A percentile compares a stretch with the other conserved stretches of the same genome.
Conservation (phyloP, 2,888 invertebrate species). For the Lycia hirtaria region DNA sequence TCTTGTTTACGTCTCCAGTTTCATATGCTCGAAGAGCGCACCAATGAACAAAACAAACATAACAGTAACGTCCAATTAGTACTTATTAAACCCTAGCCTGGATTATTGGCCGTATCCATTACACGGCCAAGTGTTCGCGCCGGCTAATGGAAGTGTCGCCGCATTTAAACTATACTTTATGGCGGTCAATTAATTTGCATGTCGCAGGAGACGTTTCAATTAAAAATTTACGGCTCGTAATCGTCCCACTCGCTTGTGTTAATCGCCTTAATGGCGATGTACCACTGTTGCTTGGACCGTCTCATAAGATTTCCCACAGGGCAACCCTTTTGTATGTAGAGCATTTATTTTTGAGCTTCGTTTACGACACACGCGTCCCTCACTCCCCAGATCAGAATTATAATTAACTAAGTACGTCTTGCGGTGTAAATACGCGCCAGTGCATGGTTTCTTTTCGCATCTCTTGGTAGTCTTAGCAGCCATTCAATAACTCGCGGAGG, state of each 20-base stretch:
- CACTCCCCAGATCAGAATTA: constrained; percentile 22
- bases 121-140: constrained; percentile 35
- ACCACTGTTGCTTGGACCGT: constrained; percentile 34
- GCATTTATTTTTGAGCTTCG: constrained; percentile 41
- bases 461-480: not conserved
- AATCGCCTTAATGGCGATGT: constrained; percentile 66
- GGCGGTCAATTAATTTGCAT: constrained; percentile 67
- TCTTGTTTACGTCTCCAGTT: no score
- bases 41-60: constrained; percentile 5
- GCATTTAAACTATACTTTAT: constrained; percentile 50
- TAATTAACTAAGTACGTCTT: constrained; percentile 29
- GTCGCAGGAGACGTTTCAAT: constrained; percentile 61
- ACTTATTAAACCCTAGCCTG: constrained; percentile 20
- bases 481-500: constrained; percentile 10
- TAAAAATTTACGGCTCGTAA: constrained; percentile 59
- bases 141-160: constrained; percentile 50
- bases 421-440: constrained; percentile 17
- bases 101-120: constrained; percentile 33
- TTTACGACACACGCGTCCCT: constrained; percentile 28
- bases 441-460: constrained; percentile 4
- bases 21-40: not conserved
- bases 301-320: constrained; percentile 29
- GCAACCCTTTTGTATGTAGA: constrained; percentile 34
- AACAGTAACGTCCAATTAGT: constrained; percentile 18
- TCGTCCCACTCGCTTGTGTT: constrained; percentile 54